These are phyloP conservation scores for Myotis vivesi DNA, from an alignment of 2,797 vertebrate species.

Conservation along the genomic window DNA sequence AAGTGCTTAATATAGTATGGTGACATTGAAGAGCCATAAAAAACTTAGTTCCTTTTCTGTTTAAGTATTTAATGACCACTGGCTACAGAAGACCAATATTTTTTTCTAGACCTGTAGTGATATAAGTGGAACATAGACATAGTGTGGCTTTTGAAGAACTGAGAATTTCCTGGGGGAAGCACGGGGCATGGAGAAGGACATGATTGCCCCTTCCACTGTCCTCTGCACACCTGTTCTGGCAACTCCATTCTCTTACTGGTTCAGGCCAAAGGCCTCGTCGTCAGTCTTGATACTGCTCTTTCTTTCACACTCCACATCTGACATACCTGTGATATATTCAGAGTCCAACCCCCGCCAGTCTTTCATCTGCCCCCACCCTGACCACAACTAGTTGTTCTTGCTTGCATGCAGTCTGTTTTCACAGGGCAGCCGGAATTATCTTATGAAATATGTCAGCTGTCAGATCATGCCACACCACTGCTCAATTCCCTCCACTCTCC, in stretches of 20 bases:
- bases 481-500: background rate
- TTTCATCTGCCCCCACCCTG: rapidly evolving
- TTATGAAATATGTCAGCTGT: background rate
- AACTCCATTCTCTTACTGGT: background rate
- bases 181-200: rapidly evolving
- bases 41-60: background rate
- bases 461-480: background rate
- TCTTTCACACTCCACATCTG: background rate
- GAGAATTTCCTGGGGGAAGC: rapidly evolving
- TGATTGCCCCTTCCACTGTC: background rate
- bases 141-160: rapidly evolving
- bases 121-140: background rate
- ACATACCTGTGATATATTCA: rapidly evolving
- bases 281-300: background rate
- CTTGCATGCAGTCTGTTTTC: background rate
- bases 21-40: background rate
- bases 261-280: background rate
- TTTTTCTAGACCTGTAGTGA: background rate
- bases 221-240: rapidly evolving
- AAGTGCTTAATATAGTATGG: background rate
- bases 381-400: background rate
- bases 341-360: rapidly evolving
- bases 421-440: background rate
- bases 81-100: background rate
- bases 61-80: background rate